phyloP scores from a whole-genome alignment of 2,113 vertebrate species.

The Coreoperca whiteheadi region DNA sequence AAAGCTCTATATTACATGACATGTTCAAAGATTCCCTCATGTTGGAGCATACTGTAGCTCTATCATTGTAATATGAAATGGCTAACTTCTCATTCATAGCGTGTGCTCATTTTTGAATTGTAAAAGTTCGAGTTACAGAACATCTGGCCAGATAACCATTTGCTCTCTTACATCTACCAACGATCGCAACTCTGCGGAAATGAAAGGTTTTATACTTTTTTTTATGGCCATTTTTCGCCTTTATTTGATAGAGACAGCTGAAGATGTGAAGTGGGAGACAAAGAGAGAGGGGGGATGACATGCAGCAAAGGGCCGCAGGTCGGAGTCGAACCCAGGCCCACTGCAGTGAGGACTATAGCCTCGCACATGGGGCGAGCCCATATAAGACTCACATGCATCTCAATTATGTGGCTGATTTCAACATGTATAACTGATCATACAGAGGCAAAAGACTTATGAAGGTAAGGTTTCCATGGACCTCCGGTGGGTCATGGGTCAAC shows the following conservation, averaged over 20 bases:
- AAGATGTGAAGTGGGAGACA: too few relatives aligned
- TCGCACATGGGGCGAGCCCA: too few relatives aligned
- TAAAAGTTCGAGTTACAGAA: background rate
- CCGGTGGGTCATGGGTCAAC: background rate
- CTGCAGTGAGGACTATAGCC: too few relatives aligned
- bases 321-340: too few relatives aligned
- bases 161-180: background rate
- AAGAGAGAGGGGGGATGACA: too few relatives aligned
- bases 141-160: background rate
- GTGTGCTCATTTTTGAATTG: background rate
- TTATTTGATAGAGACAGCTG: too few relatives aligned
- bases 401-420: background rate
- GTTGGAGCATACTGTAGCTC: background rate
- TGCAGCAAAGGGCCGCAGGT: too few relatives aligned
- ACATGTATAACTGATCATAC: background rate
- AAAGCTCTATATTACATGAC: background rate
- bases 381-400: background rate
- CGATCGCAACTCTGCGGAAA: background rate
- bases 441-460: background rate
- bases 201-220: background rate
- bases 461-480: background rate
- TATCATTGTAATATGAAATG: conserved; percentile 1
- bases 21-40: background rate
- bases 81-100: background rate
- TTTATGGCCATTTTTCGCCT: too few relatives aligned